phyloP scores from a whole-genome alignment of 2,113 vertebrate genomes.

The Butorides virescens region DNA sequence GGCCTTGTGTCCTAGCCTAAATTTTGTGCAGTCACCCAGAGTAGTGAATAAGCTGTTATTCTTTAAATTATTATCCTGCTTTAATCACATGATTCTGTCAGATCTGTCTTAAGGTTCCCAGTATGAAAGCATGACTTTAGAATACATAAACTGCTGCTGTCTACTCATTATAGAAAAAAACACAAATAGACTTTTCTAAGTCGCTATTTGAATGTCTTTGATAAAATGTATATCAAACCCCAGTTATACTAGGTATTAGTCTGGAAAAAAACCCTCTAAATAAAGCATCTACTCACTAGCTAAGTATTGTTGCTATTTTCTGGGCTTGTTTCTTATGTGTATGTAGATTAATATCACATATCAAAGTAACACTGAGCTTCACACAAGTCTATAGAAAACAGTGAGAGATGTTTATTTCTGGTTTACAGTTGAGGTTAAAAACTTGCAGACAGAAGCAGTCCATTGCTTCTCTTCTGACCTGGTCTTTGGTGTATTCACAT shows the following conservation, averaged over 20 bases:
- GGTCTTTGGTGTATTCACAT: neutral
- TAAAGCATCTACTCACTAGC: neutral
- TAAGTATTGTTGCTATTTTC: neutral
- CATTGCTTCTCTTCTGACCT: neutral
- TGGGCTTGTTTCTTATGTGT: neutral
- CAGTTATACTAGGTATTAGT: neutral
- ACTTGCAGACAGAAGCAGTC: neutral
- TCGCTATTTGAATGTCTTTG: neutral
- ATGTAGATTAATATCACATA: neutral
- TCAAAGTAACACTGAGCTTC: neutral
- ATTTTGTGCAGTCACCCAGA: neutral
- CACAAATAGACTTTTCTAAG: neutral
- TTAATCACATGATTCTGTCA: neutral
- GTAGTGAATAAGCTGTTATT: neutral
- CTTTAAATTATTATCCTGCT: neutral
- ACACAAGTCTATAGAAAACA: neutral
- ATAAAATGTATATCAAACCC: neutral
- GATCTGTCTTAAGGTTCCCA: neutral
- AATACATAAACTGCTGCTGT: neutral
- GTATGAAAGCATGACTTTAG: neutral
- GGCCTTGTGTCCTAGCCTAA: neutral
- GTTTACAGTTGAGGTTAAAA: neutral
- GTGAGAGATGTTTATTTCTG: neutral
- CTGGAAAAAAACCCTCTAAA: neutral
- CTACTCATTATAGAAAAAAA: neutral